Percentiles rank a stretch among this genome's conserved stretches.
These are phyloP conservation scores for Dolichopus griseipennis DNA, from an alignment of 2,888 invertebrate species.

Conservation along the genomic window DNA sequence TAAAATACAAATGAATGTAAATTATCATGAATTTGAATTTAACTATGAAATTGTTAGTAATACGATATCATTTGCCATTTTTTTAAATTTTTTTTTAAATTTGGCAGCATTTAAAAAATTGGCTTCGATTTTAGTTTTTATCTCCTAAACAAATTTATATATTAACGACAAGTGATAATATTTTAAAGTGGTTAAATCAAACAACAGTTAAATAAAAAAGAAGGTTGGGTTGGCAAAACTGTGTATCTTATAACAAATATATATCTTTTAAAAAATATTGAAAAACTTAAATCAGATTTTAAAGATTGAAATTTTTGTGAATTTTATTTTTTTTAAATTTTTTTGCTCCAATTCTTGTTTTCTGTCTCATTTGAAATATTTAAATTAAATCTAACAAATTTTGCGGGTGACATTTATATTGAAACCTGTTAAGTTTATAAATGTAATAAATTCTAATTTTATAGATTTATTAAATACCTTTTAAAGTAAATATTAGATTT, in stretches of 20 bases:
- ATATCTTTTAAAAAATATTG: too few species aligned
- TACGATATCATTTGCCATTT: not conserved
- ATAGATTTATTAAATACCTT: too few species aligned
- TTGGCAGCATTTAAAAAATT: too few species aligned
- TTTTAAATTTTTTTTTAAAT: too few species aligned
- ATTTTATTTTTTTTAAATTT: not conserved
- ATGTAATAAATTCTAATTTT: too few species aligned
- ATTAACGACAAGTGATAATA: not conserved
- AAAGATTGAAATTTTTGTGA: not conserved
- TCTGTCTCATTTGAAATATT: not conserved
- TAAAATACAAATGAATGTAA: not conserved
- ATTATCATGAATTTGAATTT: not conserved
- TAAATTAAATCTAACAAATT: not conserved
- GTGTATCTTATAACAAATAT: too few species aligned
- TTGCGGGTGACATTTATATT: not conserved
- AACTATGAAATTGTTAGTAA: not conserved
- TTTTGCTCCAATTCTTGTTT: not conserved
- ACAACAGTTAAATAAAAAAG: not conserved
- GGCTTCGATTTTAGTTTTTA: too few species aligned
- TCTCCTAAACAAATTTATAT: not conserved
- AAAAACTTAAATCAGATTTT: not conserved
- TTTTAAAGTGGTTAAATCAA: not conserved
- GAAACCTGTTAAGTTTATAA: too few species aligned
- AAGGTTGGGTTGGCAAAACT: not conserved
- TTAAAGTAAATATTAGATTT: too few species aligned